Conservation (phyloP, 2,888 invertebrate genomes). For the Synanthedon formicaeformis region DNA sequence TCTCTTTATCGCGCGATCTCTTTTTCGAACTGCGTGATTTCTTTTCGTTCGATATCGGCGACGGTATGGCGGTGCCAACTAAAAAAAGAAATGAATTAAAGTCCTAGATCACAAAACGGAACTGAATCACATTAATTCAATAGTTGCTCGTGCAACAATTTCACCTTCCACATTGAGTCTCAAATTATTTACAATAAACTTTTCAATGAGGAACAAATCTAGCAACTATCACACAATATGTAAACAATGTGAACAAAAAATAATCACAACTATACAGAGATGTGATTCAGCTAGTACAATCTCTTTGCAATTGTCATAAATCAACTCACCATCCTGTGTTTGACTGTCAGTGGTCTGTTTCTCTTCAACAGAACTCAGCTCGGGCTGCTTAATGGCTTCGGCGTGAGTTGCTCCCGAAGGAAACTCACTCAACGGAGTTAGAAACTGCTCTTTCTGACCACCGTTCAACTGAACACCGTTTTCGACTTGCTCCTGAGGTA, state of each 20-base stretch:
- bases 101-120: no score
- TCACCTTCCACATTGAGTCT: no score
- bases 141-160: no score
- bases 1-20: slow-evolving; percentile 58
- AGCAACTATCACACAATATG: neutral
- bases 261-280: no score
- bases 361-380: slow-evolving; percentile 55
- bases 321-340: slow-evolving; percentile 35
- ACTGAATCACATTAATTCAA: no score
- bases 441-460: slow-evolving; percentile 51
- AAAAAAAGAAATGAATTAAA: slow-evolving; percentile 4
- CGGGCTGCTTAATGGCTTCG: slow-evolving; percentile 42
- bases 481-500: slow-evolving; percentile 32
- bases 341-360: slow-evolving; percentile 37
- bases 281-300: neutral
- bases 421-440: slow-evolving; percentile 57
- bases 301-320: neutral
- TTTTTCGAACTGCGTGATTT: slow-evolving; percentile 59
- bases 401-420: slow-evolving; percentile 37
- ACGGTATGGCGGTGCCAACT: slow-evolving; percentile 51
- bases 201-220: no score
- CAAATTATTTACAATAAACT: no score
- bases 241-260: neutral
- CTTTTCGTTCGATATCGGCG: slow-evolving; percentile 51
- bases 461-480: slow-evolving; percentile 37